phyloP scores from a whole-genome alignment of 2,888 invertebrate species.

The Tenthredo mesomela region DNA sequence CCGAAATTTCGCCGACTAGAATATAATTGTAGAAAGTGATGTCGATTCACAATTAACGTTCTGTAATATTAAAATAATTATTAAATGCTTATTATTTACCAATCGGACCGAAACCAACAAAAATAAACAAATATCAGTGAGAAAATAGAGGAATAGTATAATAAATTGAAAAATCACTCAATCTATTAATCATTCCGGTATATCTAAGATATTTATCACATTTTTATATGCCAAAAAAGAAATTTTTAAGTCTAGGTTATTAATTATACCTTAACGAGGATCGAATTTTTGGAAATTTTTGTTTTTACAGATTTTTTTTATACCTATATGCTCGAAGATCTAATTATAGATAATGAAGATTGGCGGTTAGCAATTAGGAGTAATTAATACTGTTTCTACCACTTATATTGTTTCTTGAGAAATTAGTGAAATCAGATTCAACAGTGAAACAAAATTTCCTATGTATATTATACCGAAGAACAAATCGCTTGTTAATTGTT shows the following conservation, averaged over 20 bases:
- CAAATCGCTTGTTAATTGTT: too few species aligned
- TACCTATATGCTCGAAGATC: neutral
- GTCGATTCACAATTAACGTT: neutral
- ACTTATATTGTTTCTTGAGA: neutral
- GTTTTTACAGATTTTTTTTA: neutral
- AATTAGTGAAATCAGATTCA: neutral
- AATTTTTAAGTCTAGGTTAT: neutral
- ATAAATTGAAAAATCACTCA: neutral
- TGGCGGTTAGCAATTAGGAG: neutral
- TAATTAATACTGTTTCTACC: neutral
- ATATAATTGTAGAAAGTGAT: slow-evolving; percentile 22
- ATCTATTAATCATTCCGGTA: neutral
- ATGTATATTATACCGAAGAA: neutral
- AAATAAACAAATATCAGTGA: neutral
- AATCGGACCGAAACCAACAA: neutral
- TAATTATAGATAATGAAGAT: neutral
- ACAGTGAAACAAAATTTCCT: neutral
- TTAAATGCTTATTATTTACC: neutral
- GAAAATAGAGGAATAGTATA: neutral
- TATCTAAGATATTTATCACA: neutral
- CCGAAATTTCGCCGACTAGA: slow-evolving; percentile 28
- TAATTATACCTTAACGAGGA: neutral
- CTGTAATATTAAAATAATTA: neutral
- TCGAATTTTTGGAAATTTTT: neutral
- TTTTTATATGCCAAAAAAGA: neutral